phyloP scores from a whole-genome alignment of 2,113 vertebrate species.

The Rhegmatorhina hoffmannsi region DNA sequence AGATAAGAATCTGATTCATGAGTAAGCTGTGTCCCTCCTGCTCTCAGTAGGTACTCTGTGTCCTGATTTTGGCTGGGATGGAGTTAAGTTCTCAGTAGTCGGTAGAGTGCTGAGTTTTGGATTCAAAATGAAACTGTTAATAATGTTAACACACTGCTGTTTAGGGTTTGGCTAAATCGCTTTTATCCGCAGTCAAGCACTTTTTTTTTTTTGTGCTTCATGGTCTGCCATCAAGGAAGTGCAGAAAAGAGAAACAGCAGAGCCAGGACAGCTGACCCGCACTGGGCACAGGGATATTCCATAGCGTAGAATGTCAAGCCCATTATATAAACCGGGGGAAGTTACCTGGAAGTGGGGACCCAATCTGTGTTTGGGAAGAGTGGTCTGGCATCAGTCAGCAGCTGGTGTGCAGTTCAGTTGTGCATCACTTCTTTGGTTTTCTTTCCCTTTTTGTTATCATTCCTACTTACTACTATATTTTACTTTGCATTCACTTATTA shows the following conservation, averaged over 20 bases:
- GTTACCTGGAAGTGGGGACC: not conserved
- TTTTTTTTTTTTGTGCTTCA: not conserved
- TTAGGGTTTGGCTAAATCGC: not conserved
- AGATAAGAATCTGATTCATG: not conserved
- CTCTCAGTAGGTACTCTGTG: fast-evolving
- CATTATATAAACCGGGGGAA: not conserved
- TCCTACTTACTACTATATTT: not conserved
- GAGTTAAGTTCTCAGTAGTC: not conserved
- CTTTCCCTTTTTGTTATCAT: not conserved
- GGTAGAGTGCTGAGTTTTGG: not conserved
- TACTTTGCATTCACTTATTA: not conserved
- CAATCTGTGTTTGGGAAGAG: not conserved
- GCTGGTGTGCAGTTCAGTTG: not conserved
- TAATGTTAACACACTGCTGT: not conserved
- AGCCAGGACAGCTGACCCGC: not conserved
- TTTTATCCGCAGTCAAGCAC: not conserved
- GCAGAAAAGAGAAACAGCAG: not conserved
- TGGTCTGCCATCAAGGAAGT: not conserved
- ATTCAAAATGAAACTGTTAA: not conserved
- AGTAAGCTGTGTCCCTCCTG: not conserved
- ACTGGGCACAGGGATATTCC: not conserved
- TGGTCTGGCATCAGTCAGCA: not conserved
- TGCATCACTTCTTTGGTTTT: not conserved
- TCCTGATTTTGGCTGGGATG: not conserved
- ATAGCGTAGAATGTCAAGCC: not conserved